Base-by-base conservation (phyloP, 2,888 invertebrate species). In the Folsomia candida region DNA sequence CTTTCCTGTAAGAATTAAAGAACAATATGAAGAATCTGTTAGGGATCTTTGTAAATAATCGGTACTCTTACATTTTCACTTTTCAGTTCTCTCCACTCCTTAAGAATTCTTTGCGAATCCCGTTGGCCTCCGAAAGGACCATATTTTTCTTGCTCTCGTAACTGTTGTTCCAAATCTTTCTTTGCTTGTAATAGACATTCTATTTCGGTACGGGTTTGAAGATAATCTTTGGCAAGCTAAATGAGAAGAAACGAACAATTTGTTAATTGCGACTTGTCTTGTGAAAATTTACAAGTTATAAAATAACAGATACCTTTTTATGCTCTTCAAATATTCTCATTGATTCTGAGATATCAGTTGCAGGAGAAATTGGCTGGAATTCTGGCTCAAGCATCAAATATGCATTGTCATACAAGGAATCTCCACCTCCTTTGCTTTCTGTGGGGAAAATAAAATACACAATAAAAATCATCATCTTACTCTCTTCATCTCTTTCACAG, bases 301-400 rank as follows among this genome's bases (percentile, higher is more conserved):
- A n/a, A n/a, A n/a, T n/a, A n/a, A n/a, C 9, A 60, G 71, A 68
- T 76, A 84, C 84, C 80, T 81, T 80, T 82, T 91, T 92, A 82
- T 96, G 95, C 81, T 94, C 92, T 78, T 94, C 89, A 82, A 91
- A 96, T 81, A 96, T 91, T 77, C 90, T 87, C 83, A 91, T 88
- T 67, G 95, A 96, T 83, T 91, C 89, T 22, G 89, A 88, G 76
- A 85, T 86, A 80, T 86, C 87, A 79, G 89, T 87, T 84, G 93
- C 91, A 20, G 96, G 95, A 51, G 91, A 89, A 78, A 91, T 88
- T 1, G 97, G 96, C 80, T 92, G 87, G 69, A 93, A 84, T 81
- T 92, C 91, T 0, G 90, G 89, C 82, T 93, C 92, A 77, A 94
- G 85, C 83, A 93, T 88, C 83, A 91, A 88, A 84, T 90, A 89